Evolutionary conservation across 2,888 invertebrate species (phyloP).

Genomic region (Coelinius sp.): DNA sequence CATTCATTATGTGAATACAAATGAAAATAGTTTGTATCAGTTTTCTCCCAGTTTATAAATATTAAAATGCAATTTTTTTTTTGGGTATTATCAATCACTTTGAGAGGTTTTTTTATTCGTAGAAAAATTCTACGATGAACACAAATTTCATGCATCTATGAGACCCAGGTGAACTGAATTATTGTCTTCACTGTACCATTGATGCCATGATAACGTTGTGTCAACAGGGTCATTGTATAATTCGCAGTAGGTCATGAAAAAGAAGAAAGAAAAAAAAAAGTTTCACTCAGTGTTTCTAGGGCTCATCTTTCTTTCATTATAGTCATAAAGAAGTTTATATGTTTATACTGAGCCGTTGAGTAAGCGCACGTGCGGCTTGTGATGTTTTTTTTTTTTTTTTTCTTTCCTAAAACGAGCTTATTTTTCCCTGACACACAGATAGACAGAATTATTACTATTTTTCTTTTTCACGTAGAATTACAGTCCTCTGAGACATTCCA

Average conservation of each 20-base stretch:
- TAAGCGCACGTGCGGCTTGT: slow-evolving; percentile 28
- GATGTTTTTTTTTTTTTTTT: slow-evolving; percentile 36
- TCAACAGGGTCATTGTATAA: slow-evolving; percentile 15
- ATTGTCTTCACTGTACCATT: neutral
- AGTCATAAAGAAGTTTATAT: slow-evolving; percentile 36
- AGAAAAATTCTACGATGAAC: neutral
- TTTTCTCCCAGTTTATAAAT: neutral
- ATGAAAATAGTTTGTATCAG: neutral
- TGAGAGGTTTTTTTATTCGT: neutral
- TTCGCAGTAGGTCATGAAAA: neutral
- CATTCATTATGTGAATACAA: neutral
- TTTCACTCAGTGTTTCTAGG: slow-evolving; percentile 14
- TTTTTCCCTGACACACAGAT: slow-evolving; percentile 21
- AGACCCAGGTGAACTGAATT: neutral
- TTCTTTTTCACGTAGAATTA: slow-evolving; percentile 27
- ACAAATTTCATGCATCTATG: slow-evolving; percentile 6
- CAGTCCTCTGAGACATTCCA: slow-evolving; percentile 15
- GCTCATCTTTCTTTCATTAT: slow-evolving; percentile 35
- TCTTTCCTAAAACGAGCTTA: slow-evolving; percentile 39
- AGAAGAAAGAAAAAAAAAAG: too few relatives aligned
- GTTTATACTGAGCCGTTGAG: slow-evolving; percentile 32
- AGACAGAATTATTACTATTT: slow-evolving; percentile 28
- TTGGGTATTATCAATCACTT: neutral
- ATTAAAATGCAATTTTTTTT: neutral
- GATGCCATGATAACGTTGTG: slow-evolving; percentile 18